phyloP scores from a whole-genome alignment of 2,888 invertebrate species.

The Atethmia centrago region DNA sequence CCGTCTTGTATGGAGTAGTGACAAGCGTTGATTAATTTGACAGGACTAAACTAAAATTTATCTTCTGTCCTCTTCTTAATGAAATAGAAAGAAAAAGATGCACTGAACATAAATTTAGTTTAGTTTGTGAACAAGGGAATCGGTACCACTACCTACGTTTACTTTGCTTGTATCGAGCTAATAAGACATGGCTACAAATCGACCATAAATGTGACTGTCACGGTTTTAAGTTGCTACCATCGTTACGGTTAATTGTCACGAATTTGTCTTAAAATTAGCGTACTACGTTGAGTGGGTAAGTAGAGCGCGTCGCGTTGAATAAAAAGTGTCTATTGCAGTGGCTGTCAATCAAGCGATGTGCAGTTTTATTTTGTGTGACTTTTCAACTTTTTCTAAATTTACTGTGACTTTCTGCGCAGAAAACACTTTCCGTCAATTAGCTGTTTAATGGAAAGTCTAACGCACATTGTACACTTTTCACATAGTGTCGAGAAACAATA shows the following conservation, averaged over 20 bases:
- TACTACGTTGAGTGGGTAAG: conserved; percentile 72
- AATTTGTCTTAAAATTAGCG: conserved; percentile 76
- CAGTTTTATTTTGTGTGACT: conserved; percentile 71
- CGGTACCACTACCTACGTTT: background rate
- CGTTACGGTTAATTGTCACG: conserved; percentile 73
- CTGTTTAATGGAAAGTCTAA: conserved; percentile 68
- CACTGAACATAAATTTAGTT: too few species aligned
- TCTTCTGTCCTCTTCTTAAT: too few species aligned
- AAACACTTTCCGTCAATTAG: conserved; percentile 79
- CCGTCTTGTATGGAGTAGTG: too few species aligned
- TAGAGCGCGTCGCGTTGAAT: conserved; percentile 77
- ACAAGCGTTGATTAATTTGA: too few species aligned
- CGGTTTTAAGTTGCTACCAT: conserved; percentile 62
- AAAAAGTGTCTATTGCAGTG: conserved; percentile 72
- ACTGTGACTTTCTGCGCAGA: conserved; percentile 73
- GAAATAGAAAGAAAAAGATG: too few species aligned
- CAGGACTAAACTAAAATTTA: too few species aligned
- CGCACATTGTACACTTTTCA: conserved; percentile 38
- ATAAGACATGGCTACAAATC: conserved; percentile 39
- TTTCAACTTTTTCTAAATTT: conserved; percentile 71
- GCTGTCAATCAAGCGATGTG: conserved; percentile 73
- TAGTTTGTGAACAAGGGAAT: too few species aligned
- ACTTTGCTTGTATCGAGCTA: background rate
- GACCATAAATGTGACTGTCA: conserved; percentile 54
- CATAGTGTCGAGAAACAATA: conserved; percentile 38